Percentiles rank a stretch among this genome's conserved stretches.
These are phyloP conservation scores for Xiphorhynchus erythropygius DNA, from an alignment of 2,797 vertebrate species.

Conservation along the genomic window DNA sequence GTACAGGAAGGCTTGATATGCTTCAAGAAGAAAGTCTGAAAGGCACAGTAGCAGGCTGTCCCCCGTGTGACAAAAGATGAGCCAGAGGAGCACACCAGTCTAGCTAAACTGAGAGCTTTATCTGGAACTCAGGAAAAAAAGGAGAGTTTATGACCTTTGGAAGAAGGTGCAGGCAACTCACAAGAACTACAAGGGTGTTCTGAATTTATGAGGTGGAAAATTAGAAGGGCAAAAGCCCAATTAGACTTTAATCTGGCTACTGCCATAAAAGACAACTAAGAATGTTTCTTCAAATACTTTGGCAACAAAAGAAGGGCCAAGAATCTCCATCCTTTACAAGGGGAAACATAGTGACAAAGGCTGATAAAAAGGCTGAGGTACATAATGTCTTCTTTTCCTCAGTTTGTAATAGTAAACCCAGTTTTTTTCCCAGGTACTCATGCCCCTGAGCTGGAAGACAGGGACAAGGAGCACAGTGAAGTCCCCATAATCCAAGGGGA, in stretches of 20 bases:
- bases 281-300: not conserved
- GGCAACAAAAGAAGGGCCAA: not conserved
- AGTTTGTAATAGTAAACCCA: rapidly evolving
- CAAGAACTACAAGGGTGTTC: not conserved
- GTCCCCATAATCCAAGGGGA: not conserved
- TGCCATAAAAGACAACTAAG: not conserved
- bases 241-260: not conserved
- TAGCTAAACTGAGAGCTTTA: not conserved
- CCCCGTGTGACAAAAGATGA: not conserved
- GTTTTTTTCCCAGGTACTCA: not conserved
- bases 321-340: not conserved
- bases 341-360: not conserved
- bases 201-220: not conserved
- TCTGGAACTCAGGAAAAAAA: not conserved
- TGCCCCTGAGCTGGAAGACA: not conserved
- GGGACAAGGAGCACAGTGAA: not conserved
- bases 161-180: not conserved
- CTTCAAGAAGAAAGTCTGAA: not conserved
- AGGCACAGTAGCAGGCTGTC: not conserved
- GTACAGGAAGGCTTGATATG: not conserved
- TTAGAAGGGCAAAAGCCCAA: not conserved
- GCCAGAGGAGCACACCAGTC: not conserved
- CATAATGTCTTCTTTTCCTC: not conserved
- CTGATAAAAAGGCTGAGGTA: not conserved
- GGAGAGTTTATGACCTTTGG: not conserved